Evolutionary conservation across 2,797 vertebrate species (phyloP), one percentile per base, ranked within the genome.

Genomic region (Pipistrellus kuhlii): DNA sequence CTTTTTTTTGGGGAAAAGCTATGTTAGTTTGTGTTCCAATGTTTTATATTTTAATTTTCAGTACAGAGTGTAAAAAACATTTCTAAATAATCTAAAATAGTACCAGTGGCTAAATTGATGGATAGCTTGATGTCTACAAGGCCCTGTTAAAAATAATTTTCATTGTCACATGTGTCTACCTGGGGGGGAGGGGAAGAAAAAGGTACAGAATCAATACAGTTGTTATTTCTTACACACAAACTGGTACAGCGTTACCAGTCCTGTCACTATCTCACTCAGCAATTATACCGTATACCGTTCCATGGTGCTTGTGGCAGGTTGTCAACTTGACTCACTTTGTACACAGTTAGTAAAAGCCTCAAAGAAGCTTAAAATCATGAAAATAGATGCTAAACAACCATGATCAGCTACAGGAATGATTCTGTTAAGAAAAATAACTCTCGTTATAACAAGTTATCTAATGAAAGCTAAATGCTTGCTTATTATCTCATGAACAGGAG

Each of bases 11-110:
- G 27, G 2, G 3, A 2, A 93, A 88, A 51, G 2, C 17, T 35
- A 27, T 32, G 32, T 62, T 14, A 46, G 23, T 41, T 69, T 78
- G 21, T 69, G 15, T 87, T 80, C 6, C 11, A 69, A 32, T 18
- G 21, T 46, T 86, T 86, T 86, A 77, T 53, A 20, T 80, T 90
- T 85, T 57, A 38, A 55, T 86, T 92, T 92, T 64, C 17, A 55
- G 25, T 23, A 25, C 11, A 80, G 7, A 64, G 6, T 84, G 30
- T 88, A 21, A 38, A 87, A 25, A 69, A 3, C 15, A 90, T 21
- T 68, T 72, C 41, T 62, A 80, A 73, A 11, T 68, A 77, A 44
- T 68, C 35, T 57, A 27, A 85, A 78, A 68, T 23, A n/a, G 5
- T 62, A 82, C 6, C 7, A 62, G 0, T 46, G 69, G 38, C 21